Evolutionary conservation across 2,888 invertebrate genomes (phyloP).

Genomic region (Colletes collaris): DNA sequence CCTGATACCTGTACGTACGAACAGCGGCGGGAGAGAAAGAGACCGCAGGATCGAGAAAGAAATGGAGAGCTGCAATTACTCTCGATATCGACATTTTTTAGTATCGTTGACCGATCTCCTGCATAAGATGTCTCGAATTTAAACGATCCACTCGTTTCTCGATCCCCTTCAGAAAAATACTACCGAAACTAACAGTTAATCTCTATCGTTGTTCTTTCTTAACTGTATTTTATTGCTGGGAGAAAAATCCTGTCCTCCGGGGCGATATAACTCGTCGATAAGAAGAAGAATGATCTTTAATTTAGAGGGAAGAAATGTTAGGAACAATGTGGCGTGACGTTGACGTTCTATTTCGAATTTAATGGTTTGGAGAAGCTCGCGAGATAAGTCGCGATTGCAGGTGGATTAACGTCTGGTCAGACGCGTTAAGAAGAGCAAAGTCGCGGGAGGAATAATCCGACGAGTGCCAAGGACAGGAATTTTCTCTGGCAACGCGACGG

Average conservation of each 20-base stretch:
- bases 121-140: background rate
- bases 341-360: too few species aligned
- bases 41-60: background rate
- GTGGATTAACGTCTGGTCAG: too few species aligned
- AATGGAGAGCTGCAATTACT: conserved; percentile 10
- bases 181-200: background rate
- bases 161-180: background rate
- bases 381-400: too few species aligned
- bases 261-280: too few species aligned
- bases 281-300: too few species aligned
- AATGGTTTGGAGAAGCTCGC: too few species aligned
- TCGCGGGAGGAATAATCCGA: background rate
- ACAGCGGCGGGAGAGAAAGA: background rate
- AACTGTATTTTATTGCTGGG: background rate
- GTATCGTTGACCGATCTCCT: background rate
- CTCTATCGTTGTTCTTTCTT: background rate
- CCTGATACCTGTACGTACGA: conserved; percentile 16
- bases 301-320: too few species aligned
- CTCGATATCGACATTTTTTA: conserved; percentile 27
- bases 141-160: background rate
- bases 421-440: too few species aligned
- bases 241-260: conserved; percentile 1
- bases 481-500: background rate
- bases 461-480: conserved; percentile 11
- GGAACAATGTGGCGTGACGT: too few species aligned